Conservation (phyloP, 2,888 invertebrate species). For the Mesopsocus fuscifrons region DNA sequence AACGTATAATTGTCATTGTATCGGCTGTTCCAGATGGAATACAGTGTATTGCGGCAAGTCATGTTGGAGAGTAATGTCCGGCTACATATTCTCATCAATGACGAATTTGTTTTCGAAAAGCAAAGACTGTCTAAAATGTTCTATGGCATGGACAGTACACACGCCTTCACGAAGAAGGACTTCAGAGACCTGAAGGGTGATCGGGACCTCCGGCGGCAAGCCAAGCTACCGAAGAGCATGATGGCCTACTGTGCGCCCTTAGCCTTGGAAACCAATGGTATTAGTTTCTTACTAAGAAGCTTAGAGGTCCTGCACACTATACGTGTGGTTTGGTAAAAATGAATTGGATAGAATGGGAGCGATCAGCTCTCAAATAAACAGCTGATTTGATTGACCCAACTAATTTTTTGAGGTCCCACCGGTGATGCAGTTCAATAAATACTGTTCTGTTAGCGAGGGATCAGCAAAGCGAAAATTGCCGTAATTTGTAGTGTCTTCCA, state of each 20-base stretch:
- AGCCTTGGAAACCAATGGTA: conserved; percentile 70
- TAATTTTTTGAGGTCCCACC: no score
- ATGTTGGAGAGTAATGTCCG: conserved; percentile 62
- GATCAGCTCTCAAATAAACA: no score
- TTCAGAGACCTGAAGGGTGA: conserved; percentile 49
- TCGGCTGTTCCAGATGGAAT: conserved; percentile 53
- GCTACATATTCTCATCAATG: conserved; percentile 66
- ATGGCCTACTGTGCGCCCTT: conserved; percentile 63
- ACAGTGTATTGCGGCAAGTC: conserved; percentile 61
- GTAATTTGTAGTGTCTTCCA: no score
- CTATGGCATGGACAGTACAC: conserved; percentile 50
- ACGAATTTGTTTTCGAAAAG: conserved; percentile 57
- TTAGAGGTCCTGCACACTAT: no score
- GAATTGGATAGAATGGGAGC: no score
- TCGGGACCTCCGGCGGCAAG: conserved; percentile 45
- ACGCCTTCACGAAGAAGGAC: conserved; percentile 66
- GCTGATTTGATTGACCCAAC: conserved; percentile 2
- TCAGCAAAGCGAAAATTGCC: no score
- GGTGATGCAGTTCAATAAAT: no score
- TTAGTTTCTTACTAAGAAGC: no score
- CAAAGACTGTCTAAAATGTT: conserved; percentile 38
- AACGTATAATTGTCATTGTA: no score
- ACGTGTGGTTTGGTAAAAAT: no score
- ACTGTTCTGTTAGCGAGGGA: no score
- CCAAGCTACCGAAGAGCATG: conserved; percentile 52